These are phyloP conservation scores for Thecophora atra DNA, from an alignment of 2,888 invertebrate genomes.

Conservation along the genomic window DNA sequence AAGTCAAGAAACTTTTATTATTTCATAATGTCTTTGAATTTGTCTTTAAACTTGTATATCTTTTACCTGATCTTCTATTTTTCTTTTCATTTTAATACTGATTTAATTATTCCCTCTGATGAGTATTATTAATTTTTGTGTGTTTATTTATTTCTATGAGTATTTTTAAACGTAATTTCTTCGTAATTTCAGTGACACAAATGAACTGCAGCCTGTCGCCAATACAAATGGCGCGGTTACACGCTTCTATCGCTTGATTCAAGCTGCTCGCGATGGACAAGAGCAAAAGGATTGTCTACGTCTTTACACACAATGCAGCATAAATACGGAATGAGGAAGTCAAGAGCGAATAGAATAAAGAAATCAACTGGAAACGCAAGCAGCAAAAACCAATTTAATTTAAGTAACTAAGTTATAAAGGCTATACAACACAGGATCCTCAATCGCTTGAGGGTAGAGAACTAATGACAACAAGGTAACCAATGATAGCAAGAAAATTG, in stretches of 20 bases:
- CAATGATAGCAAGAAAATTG: too few relatives aligned
- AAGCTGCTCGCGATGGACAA: slow-evolving; percentile 85
- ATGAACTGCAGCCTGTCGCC: slow-evolving; percentile 76
- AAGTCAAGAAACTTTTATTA: too few relatives aligned
- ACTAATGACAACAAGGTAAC: too few relatives aligned
- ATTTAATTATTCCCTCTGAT: slow-evolving; percentile 14
- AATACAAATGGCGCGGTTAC: slow-evolving; percentile 76
- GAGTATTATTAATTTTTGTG: slow-evolving; percentile 50
- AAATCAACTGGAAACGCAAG: not conserved
- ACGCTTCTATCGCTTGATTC: slow-evolving; percentile 80
- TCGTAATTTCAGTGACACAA: slow-evolving; percentile 72
- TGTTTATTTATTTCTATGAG: too few relatives aligned
- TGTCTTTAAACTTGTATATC: not conserved
- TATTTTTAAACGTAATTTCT: too few relatives aligned
- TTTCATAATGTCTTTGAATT: too few relatives aligned
- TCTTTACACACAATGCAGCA: slow-evolving; percentile 75
- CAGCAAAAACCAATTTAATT: not conserved
- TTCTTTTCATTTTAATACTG: slow-evolving; percentile 18
- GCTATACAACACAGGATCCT: too few relatives aligned
- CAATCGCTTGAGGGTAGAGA: too few relatives aligned
- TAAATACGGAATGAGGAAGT: slow-evolving; percentile 70
- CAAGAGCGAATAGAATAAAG: not conserved
- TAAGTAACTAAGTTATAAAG: slow-evolving; percentile 1
- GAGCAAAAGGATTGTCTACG: slow-evolving; percentile 79
- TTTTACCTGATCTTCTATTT: not conserved